phyloP scores from a whole-genome alignment of 2,113 vertebrate genomes.

The Papio anubis region DNA sequence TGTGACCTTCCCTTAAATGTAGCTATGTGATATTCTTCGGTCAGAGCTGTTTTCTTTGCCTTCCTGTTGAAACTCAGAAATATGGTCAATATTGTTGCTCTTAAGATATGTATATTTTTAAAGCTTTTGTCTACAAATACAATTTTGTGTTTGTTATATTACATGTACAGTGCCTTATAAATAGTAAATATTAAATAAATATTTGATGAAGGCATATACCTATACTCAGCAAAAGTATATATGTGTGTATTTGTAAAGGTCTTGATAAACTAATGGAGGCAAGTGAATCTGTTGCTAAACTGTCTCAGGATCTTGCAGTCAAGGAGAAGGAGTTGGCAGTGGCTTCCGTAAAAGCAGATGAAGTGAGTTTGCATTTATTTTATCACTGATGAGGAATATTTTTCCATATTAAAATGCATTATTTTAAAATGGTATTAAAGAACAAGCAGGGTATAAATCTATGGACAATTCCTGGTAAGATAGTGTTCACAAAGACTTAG shows the following conservation, averaged over 20 bases:
- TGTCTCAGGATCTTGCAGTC: constrained; percentile 83
- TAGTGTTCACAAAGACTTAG: not conserved
- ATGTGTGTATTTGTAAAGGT: constrained; percentile 75
- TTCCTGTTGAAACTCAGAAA: not conserved
- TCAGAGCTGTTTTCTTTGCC: not conserved
- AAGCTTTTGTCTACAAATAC: not conserved
- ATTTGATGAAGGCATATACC: not conserved
- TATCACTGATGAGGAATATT: not conserved
- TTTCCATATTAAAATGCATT: not conserved
- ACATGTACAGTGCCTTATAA: not conserved
- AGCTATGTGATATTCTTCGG: not conserved
- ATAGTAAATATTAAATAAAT: not conserved
- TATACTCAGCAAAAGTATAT: not conserved
- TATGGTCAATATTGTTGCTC: not conserved
- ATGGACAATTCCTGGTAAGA: not conserved
- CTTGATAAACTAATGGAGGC: constrained; percentile 91
- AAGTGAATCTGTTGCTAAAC: constrained; percentile 87
- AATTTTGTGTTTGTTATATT: not conserved
- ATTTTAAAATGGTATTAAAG: constrained; percentile 1
- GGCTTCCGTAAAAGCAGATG: constrained; percentile 89
- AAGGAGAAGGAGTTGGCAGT: constrained; percentile 91
- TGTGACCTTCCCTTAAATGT: not conserved
- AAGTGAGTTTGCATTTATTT: constrained; percentile 80
- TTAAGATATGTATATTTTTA: not conserved
- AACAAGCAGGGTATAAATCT: not conserved